Evolutionary conservation across 2,888 invertebrate genomes (phyloP).

Genomic region (Scaptomyza reducta): DNA sequence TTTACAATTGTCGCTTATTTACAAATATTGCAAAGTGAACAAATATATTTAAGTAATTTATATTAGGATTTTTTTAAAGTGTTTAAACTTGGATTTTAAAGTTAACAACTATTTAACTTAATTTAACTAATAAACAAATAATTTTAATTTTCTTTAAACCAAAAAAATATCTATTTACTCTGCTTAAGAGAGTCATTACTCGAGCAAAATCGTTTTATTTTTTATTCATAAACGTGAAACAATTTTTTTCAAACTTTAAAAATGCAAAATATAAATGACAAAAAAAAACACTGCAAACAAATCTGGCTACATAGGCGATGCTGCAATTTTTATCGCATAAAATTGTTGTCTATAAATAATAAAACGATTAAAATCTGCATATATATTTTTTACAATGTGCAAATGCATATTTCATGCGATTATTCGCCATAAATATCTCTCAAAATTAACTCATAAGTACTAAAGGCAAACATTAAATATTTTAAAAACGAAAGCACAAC

Average conservation of each 20-base stretch:
- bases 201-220: too few relatives aligned
- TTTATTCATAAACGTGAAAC: too few relatives aligned
- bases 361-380: conserved; percentile 42
- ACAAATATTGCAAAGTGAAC: not conserved
- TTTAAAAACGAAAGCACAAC: conserved; percentile 16
- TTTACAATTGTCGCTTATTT: conserved; percentile 15
- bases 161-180: too few relatives aligned
- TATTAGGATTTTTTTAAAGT: too few relatives aligned
- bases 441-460: conserved; percentile 22
- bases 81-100: too few relatives aligned
- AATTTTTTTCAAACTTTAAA: not conserved
- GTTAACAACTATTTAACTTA: too few relatives aligned
- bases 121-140: too few relatives aligned
- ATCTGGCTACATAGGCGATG: conserved; percentile 13
- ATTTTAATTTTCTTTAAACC: too few relatives aligned
- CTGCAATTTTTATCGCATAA: conserved; percentile 41
- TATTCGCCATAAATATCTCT: conserved; percentile 24
- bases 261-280: conserved; percentile 4
- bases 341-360: conserved; percentile 48
- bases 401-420: conserved; percentile 46
- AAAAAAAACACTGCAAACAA: conserved; percentile 4
- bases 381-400: conserved; percentile 30
- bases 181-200: too few relatives aligned
- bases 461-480: conserved; percentile 5
- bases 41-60: too few relatives aligned